Conservation (phyloP, 2,888 invertebrate genomes). For the Neocrepidodera transversa region DNA sequence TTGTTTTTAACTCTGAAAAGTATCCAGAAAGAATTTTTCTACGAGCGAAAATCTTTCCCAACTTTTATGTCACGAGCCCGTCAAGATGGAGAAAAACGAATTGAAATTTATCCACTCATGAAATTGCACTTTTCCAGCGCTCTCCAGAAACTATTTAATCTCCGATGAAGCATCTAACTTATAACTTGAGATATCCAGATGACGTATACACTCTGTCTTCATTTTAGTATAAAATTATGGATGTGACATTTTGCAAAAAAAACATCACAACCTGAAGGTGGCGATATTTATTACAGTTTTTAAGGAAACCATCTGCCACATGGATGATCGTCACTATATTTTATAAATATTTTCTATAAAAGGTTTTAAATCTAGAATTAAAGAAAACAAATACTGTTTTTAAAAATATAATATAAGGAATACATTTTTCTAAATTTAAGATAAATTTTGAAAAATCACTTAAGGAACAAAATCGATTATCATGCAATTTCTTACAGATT, state of each 20-base stretch:
- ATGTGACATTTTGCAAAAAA: neutral
- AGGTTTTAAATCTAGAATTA: no score
- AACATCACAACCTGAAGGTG: neutral
- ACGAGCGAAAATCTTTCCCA: constrained; percentile 8
- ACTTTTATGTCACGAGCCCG: constrained; percentile 7
- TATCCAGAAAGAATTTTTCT: neutral
- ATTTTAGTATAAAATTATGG: constrained; percentile 1
- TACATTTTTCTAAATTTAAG: no score
- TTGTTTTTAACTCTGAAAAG: neutral
- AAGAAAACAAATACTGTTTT: no score
- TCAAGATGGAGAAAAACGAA: constrained; percentile 13
- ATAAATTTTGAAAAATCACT: no score
- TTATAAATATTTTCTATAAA: no score
- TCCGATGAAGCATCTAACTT: constrained; percentile 8
- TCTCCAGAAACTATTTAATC: constrained; percentile 13
- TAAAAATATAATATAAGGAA: no score
- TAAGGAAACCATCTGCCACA: no score
- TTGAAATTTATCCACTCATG: constrained; percentile 25
- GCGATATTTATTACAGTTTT: no score
- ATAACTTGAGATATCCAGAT: neutral
- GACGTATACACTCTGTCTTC: constrained; percentile 2
- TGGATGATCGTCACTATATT: no score
- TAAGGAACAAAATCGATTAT: no score
- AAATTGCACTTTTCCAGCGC: constrained; percentile 13
- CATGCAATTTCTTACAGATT: no score